Percentiles rank a stretch among this genome's conserved stretches.
Evolutionary conservation across 2,113 vertebrate species (phyloP).

Genomic region (Anhinga rufa): DNA sequence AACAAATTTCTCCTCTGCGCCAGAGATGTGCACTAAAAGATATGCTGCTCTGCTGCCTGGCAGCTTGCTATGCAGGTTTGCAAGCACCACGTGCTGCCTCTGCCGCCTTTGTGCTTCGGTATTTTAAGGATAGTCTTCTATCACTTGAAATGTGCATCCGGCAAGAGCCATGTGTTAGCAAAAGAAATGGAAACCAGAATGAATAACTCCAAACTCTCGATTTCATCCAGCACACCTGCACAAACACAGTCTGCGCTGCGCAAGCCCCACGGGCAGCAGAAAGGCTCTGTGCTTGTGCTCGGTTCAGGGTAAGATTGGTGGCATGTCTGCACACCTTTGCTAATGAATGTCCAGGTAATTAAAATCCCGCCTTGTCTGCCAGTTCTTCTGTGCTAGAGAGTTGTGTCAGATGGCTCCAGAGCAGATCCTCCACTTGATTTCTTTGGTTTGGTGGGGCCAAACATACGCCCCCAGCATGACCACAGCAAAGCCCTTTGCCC

Average conservation of each 20-base stretch:
- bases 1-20: background rate
- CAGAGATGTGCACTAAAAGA: background rate
- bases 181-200: background rate
- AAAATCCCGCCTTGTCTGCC: background rate
- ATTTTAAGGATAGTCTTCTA: background rate
- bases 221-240: background rate
- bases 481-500: background rate
- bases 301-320: background rate
- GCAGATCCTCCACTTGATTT: background rate
- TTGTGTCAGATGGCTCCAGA: background rate
- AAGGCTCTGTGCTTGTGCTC: background rate
- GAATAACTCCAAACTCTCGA: no score
- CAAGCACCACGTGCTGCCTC: background rate
- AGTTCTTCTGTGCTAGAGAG: background rate
- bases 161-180: background rate
- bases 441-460: background rate
- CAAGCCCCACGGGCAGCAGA: background rate
- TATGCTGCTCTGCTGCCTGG: background rate
- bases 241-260: no score
- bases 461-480: background rate
- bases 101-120: background rate
- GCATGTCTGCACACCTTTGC: background rate
- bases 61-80: background rate
- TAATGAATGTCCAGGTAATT: background rate
- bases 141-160: no score